Base-by-base conservation (phyloP, 37 sponge, comb jelly and placozoan species). In the Theonella swinhoei region DNA sequence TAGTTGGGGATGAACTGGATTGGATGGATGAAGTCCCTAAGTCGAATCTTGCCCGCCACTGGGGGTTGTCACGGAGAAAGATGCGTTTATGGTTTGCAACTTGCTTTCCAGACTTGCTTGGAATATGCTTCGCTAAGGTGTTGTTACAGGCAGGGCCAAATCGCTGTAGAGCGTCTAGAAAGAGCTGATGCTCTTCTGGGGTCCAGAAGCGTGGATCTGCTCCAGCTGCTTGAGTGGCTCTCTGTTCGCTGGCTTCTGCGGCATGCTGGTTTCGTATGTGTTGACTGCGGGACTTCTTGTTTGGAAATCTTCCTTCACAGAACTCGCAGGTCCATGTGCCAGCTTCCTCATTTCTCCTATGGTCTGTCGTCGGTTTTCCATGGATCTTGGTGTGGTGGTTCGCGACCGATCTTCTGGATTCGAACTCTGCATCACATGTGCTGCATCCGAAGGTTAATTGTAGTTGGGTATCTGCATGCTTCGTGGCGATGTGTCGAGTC, bases 291-390 rank as follows among this genome's bases (percentile, higher is more conserved):
- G 39, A 36, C 71, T 20, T 28, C 71, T 70, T 70, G 38, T 14
- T 36, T 8, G 71, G 71, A 38, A 70, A 70, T 34, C 8, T 34
- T 20, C 20, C 30, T 3, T 33, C 32, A 38, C 71, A 70, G 71
- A 70, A 70, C 71, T 70, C 71, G 71, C 71, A 70, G 71, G 4
- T 41, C 59, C 39, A 8, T 24, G 58, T 40, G 30, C 60, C 75
- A 20, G 32, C 60, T 23, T 75, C 59, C 5, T 7, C 24, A n/a
- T n/a, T n/a, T n/a, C 14, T 14, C 54, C 54, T 14, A 47, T 14
- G 54, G 54, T 47, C 54, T 17, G 54, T 7, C 54, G 54, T 47
- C 14, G 54, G 11, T 14, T 14, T 47, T 47, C 54, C 54, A 14
- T 47, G 54, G 54, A 47, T 47, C 14, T 47, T 47, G 7, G 54